Percentiles rank a stretch among this genome's conserved stretches.
Conservation (phyloP, 2,113 vertebrate genomes). For the Clarias gariepinus region DNA sequence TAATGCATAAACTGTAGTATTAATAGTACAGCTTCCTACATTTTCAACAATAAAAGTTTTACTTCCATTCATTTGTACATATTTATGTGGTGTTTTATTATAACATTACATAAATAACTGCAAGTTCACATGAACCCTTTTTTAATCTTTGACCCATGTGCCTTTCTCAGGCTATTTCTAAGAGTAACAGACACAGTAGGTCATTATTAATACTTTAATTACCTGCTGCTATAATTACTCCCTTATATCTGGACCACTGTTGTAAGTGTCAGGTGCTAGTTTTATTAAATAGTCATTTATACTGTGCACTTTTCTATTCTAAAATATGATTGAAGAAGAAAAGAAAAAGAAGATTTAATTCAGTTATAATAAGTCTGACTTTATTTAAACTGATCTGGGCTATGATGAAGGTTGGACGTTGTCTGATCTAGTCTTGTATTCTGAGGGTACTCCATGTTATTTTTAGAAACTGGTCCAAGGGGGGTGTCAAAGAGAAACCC, state of each 20-base stretch:
- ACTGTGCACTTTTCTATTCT: no score
- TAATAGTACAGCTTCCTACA: not conserved
- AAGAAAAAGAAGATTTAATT: not conserved
- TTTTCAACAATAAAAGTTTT: not conserved
- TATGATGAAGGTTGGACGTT: not conserved
- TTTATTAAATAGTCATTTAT: not conserved
- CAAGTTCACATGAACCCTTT: not conserved
- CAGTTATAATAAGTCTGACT: not conserved
- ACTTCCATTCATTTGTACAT: not conserved
- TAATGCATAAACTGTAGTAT: not conserved
- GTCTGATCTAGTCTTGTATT: not conserved
- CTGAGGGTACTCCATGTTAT: not conserved
- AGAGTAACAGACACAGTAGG: not conserved
- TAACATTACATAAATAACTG: not conserved
- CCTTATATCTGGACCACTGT: not conserved
- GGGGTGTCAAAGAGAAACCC: not conserved
- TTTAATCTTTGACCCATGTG: not conserved
- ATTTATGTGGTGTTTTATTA: not conserved
- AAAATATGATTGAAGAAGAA: not conserved
- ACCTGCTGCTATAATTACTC: not conserved
- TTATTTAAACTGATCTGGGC: not conserved
- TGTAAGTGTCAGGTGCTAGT: not conserved
- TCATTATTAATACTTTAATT: slow-evolving; percentile 15
- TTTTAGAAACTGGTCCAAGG: not conserved
- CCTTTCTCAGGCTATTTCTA: not conserved